Conservation (phyloP, 2,113 vertebrate genomes). For the Panthera leo region DNA sequence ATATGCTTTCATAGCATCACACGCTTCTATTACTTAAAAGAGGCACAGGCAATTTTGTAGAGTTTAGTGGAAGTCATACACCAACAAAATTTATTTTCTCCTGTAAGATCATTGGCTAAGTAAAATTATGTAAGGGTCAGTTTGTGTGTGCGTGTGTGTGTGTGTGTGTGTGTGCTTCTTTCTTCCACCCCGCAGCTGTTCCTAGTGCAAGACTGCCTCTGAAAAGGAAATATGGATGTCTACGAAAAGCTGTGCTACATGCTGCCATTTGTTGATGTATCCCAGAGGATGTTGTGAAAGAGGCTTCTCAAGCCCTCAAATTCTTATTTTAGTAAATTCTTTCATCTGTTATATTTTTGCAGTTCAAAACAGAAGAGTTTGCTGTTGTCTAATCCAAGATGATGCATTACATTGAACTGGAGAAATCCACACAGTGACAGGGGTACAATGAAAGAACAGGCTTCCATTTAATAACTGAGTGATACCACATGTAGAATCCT, state of each 20-base stretch:
- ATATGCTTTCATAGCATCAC: neutral
- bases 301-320: neutral
- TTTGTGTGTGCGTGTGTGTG: rapidly evolving
- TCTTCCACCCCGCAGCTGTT: rapidly evolving
- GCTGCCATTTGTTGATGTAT: neutral
- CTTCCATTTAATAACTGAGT: slow-evolving; percentile 80
- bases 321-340: slow-evolving; percentile 17
- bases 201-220: neutral
- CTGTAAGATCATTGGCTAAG: neutral
- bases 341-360: slow-evolving; percentile 51
- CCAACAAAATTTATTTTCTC: neutral
- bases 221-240: neutral
- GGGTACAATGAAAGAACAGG: slow-evolving; percentile 56
- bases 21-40: neutral
- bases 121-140: neutral
- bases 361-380: slow-evolving; percentile 14
- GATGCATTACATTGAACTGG: neutral
- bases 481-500: slow-evolving; percentile 80
- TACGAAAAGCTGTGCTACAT: neutral
- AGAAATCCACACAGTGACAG: slow-evolving; percentile 60
- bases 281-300: slow-evolving; percentile 42
- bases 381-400: slow-evolving; percentile 46
- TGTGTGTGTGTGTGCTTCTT: rapidly evolving
- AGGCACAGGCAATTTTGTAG: neutral
- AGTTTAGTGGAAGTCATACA: neutral